Evolutionary conservation across 2,113 vertebrate genomes (phyloP), one percentile per base, ranked within the genome.

Genomic region (Azemiops feae): DNA sequence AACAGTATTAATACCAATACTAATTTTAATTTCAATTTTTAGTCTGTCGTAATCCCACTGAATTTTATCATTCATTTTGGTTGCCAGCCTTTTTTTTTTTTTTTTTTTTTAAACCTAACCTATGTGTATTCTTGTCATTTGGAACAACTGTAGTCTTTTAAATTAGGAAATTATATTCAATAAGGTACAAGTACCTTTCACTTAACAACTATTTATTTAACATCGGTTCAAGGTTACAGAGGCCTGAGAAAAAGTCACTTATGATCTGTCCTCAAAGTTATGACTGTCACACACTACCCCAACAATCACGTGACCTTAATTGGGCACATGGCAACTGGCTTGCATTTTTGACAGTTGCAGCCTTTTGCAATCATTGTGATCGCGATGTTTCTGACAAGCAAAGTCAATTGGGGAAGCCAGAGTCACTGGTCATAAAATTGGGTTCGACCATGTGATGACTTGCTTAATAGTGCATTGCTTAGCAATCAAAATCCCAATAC

Each of bases 21-120:
- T 81, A 2, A 54, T 89, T 91, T 39, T 69, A 0, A 0, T 69
- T 94, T 94, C 88, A 16, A 89, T 1, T 91, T 90, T 94, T 87
- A 64, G 23, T 86, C 64, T 90, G 87, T 92, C 69, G 74, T 93
- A 52, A 57, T 94, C 91, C 55, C 43, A 6, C 52, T 92, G 91
- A 95, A 91, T 89, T 91, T 92, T 90, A 45, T 74, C 64, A 0
- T 69, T 95, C 34, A 57, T 43, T 89, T 96, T 4, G 6, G 22
- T 88, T 86, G 45, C 85, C 64, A 92, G 25, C 18, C n/a, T n/a
- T n/a, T n/a, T n/a, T n/a, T n/a, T n/a, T n/a, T n/a, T n/a, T n/a
- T 0, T 0, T 23, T 92, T 50, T 18, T 93, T 92, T 0, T 7
- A 87, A 60, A 27, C 0, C 58, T 74, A 7, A n/a, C 39, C 69